Evolutionary conservation across 2,888 invertebrate genomes (phyloP).

Genomic region (Pherbina coryleti): DNA sequence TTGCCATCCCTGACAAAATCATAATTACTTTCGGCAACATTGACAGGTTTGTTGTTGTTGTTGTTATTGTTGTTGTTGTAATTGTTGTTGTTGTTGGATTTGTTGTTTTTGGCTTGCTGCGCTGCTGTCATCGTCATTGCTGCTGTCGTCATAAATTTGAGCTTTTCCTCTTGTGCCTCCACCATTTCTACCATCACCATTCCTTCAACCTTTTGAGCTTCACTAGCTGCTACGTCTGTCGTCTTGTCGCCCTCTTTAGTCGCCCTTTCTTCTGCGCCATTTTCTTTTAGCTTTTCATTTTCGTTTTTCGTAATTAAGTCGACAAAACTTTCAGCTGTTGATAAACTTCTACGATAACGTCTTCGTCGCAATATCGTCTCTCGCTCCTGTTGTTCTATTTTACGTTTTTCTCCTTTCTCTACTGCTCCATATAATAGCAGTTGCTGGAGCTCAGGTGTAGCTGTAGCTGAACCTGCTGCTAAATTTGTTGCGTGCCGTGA

Average conservation of each 20-base stretch:
- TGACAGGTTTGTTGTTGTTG: conserved; percentile 14
- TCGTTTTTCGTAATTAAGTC: conserved; percentile 63
- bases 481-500: conserved; percentile 41
- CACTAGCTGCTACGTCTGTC: conserved; percentile 6
- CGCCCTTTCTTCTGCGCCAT: conserved; percentile 36
- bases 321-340: conserved; percentile 58
- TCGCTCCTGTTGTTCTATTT: conserved; percentile 42
- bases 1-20: conserved; percentile 47
- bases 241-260: conserved; percentile 19
- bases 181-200: background rate
- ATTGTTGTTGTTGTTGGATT: background rate
- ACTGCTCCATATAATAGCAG: background rate
- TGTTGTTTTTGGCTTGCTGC: background rate
- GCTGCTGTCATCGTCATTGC: conserved; percentile 34
- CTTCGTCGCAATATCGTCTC: conserved; percentile 37
- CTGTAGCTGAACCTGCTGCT: background rate
- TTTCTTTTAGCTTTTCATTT: conserved; percentile 49
- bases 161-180: conserved; percentile 34
- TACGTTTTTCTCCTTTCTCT: conserved; percentile 36
- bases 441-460: background rate
- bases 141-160: conserved; percentile 44
- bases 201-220: background rate
- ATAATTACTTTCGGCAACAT: conserved; percentile 46
- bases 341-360: conserved; percentile 63
- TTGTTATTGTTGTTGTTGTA: conserved; percentile 5